Conservation (phyloP, 2,797 vertebrate species). For the Xiphorhynchus erythropygius region DNA sequence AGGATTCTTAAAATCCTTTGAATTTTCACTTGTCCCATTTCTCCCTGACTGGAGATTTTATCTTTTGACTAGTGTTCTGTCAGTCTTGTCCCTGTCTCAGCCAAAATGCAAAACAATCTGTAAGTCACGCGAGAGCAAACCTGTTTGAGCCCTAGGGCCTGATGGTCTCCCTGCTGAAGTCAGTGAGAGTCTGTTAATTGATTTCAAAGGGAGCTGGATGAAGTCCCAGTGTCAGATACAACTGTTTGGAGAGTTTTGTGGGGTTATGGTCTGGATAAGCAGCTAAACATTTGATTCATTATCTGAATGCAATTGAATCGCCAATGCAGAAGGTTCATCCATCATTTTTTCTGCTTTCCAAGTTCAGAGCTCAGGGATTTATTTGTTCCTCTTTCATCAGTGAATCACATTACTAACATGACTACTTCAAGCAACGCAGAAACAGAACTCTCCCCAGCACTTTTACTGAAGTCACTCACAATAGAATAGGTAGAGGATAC, state of each 20-base stretch:
- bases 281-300: conserved; percentile 38
- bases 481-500: background rate
- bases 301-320: conserved; percentile 27
- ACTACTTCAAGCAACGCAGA: conserved; percentile 46
- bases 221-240: conserved; percentile 1
- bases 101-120: background rate
- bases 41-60: background rate
- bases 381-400: conserved; percentile 50
- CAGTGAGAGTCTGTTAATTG: conserved; percentile 22
- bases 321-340: conserved; percentile 27
- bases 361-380: conserved; percentile 54
- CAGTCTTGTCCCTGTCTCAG: background rate
- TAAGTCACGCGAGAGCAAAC: background rate
- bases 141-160: background rate
- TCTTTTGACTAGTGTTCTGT: background rate
- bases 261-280: background rate
- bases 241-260: background rate
- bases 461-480: background rate
- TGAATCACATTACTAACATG: conserved; percentile 21
- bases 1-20: background rate
- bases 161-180: background rate
- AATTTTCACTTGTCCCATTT: background rate
- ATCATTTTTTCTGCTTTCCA: conserved; percentile 44
- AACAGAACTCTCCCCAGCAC: background rate
- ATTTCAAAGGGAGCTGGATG: conserved; percentile 52